A percentile compares a stretch with the other conserved stretches of the same genome.
phyloP scores from a whole-genome alignment of 2,113 vertebrate species.

The Dasyurus viverrinus region DNA sequence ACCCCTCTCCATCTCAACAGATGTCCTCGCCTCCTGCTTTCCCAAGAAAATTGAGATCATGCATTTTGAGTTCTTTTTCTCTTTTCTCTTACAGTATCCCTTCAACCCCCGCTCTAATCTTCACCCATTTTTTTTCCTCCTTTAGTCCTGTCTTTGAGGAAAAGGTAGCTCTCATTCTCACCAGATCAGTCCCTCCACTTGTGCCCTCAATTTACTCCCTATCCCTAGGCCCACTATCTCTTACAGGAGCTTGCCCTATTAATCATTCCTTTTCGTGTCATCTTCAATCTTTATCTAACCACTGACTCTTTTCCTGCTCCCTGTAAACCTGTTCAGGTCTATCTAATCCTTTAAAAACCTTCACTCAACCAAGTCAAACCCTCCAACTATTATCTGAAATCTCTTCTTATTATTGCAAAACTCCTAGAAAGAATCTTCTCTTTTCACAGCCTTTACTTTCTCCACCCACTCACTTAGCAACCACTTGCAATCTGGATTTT shows the following conservation, averaged over 20 bases:
- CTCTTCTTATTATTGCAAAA: neutral
- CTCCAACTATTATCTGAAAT: neutral
- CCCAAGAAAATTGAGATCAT: neutral
- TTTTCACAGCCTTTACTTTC: neutral
- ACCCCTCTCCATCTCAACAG: neutral
- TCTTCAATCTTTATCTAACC: neutral
- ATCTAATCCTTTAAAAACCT: neutral
- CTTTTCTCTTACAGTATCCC: neutral
- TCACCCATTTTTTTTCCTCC: neutral
- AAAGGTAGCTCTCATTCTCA: neutral
- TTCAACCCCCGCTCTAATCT: neutral
- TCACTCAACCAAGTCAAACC: neutral
- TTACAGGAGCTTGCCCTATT: neutral
- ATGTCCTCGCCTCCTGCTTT: neutral
- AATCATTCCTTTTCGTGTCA: neutral
- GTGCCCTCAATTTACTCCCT: neutral
- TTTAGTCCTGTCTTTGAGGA: neutral
- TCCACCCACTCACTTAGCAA: neutral
- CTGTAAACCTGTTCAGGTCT: neutral
- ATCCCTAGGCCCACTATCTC: neutral
- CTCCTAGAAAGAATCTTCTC: neutral
- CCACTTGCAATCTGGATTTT: neutral
- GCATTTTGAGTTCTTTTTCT: neutral
- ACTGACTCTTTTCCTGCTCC: neutral
- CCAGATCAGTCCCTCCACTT: neutral